Percentiles rank a stretch among this genome's conserved stretches.
Conservation (phyloP, 2,797 vertebrate species). For the Hemitrygon akajei region DNA sequence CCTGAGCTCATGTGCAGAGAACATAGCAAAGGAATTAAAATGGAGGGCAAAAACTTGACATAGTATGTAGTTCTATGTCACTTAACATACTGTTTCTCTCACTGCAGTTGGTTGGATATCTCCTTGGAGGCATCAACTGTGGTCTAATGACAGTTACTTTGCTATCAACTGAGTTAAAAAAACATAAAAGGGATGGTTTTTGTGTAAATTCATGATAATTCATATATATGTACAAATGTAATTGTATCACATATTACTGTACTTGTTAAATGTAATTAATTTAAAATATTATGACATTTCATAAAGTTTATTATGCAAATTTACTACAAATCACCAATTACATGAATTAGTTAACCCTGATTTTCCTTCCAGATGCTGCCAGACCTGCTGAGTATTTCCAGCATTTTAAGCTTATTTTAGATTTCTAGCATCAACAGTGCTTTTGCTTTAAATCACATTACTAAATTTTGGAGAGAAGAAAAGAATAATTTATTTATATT, state of each 20-base stretch:
- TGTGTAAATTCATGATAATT: not conserved
- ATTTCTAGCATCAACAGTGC: no score
- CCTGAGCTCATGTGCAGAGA: not conserved
- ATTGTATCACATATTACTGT: no score
- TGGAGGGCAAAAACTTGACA: not conserved
- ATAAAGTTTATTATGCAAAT: not conserved
- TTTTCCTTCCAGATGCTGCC: no score
- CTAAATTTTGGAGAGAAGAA: not conserved
- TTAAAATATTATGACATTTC: no score
- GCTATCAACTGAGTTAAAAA: not conserved
- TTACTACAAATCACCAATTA: no score
- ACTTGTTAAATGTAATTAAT: no score
- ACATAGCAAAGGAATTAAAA: not conserved
- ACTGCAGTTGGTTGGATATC: not conserved
- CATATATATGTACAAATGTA: not conserved
- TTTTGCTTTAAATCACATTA: no score
- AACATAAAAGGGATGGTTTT: not conserved
- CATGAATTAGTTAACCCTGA: no score
- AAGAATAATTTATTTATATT: no score
- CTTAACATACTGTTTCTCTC: not conserved
- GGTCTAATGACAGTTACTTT: not conserved
- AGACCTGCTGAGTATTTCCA: no score
- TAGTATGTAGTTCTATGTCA: not conserved
- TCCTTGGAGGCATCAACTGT: not conserved
- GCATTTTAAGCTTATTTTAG: no score